A percentile compares a stretch with the other conserved stretches of the same genome.
Evolutionary conservation across 2,797 vertebrate genomes (phyloP).

Genomic region (Cephalopachus bancanus): DNA sequence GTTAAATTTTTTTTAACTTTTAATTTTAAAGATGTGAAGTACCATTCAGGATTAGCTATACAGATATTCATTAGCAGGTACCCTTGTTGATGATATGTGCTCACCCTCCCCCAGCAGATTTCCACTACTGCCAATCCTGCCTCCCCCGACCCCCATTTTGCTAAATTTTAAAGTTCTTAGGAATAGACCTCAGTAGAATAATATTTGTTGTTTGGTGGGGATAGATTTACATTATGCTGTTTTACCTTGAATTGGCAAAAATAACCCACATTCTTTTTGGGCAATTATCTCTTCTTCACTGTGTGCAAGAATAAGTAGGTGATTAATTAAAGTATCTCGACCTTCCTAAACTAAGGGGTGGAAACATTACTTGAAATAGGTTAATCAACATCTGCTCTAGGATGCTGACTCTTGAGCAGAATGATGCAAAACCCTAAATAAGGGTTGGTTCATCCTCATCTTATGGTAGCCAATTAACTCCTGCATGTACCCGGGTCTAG

Average conservation of each 20-base stretch:
- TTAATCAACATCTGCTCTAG: neutral
- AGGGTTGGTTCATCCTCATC: neutral
- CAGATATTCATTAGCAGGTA: too few species aligned
- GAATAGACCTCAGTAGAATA: neutral
- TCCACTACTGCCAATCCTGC: too few species aligned
- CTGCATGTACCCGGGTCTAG: neutral
- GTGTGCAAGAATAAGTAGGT: neutral
- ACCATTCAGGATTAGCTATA: too few species aligned
- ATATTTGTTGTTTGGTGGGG: neutral
- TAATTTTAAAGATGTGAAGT: too few species aligned
- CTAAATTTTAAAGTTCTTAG: neutral
- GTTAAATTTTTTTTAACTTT: neutral
- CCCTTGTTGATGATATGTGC: too few species aligned
- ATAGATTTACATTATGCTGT: neutral
- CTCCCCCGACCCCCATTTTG: too few species aligned
- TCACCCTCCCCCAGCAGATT: too few species aligned
- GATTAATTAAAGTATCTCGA: neutral
- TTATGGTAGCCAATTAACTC: neutral
- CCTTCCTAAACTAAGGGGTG: neutral
- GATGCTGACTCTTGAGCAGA: neutral
- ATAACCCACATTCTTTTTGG: neutral
- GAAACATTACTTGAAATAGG: neutral
- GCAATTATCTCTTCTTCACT: neutral
- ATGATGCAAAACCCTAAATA: neutral
- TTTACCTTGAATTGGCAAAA: conserved; percentile 41